Conservation (phyloP, 2,113 vertebrate species). For the Labrus mixtus region DNA sequence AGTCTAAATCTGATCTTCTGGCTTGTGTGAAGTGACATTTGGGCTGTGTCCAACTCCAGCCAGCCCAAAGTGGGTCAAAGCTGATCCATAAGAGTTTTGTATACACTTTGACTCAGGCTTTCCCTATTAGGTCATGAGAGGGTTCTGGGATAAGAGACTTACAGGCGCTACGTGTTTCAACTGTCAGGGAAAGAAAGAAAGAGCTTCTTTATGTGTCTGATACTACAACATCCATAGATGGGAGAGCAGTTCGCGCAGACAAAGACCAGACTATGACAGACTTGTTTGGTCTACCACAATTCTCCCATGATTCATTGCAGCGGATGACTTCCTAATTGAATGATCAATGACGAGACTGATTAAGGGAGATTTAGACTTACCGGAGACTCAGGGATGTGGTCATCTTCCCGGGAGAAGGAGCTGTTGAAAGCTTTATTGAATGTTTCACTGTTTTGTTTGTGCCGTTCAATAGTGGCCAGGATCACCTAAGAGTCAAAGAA, state of each 20-base stretch:
- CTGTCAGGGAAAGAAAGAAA: constrained; percentile 47
- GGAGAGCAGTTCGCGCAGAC: constrained; percentile 42
- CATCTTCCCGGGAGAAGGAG: constrained; percentile 91
- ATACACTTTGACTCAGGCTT: constrained; percentile 69
- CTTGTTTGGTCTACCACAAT: constrained; percentile 9
- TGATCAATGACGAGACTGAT: constrained; percentile 26
- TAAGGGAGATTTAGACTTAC: constrained; percentile 74
- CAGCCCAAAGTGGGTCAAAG: constrained; percentile 78
- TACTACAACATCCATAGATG: constrained; percentile 61
- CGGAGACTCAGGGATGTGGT: constrained; percentile 87
- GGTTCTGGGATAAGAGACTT: constrained; percentile 55
- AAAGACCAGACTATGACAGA: constrained; percentile 55
- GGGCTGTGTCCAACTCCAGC: constrained; percentile 52
- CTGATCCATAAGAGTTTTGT: constrained; percentile 72
- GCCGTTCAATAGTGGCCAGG: constrained; percentile 91
- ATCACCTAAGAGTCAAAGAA: constrained; percentile 86
- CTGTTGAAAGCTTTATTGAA: constrained; percentile 92
- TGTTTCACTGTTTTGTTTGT: constrained; percentile 97
- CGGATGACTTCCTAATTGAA: constrained; percentile 21
- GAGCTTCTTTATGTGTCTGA: constrained; percentile 53
- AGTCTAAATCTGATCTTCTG: constrained; percentile 29
- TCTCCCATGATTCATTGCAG: constrained; percentile 43
- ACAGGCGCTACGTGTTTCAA: constrained; percentile 40
- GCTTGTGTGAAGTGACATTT: constrained; percentile 25
- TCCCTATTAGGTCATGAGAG: constrained; percentile 78